Evolutionary conservation across 2,797 vertebrate genomes (phyloP), one percentile per base, ranked within the genome.

Genomic region (Coranthus polyacanthus): DNA sequence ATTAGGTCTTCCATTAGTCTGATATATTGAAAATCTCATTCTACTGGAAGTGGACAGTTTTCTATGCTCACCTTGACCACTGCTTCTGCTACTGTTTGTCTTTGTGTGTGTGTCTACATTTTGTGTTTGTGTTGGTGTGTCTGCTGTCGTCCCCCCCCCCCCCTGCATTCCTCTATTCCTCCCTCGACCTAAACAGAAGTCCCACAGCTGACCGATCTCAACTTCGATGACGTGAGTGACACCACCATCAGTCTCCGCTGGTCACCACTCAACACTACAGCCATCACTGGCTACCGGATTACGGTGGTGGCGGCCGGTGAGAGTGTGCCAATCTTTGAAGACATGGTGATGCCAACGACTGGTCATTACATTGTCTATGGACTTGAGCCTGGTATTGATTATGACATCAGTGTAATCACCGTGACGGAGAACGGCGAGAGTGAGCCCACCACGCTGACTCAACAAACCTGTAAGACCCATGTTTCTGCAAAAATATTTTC

Each of bases 321-420:
- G 79, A 97, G 95, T 60, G 91, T 96, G 57, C 97, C 98, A 61
- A 95, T 99, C 92, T 96, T 98, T 86, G 95, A 98, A 93, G 97
- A 98, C 89, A 91, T 94, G 91, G 96, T 99, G 88, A 88, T 93
- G 89, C 92, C 97, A 58, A 94, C 94, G 26, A 92, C 95, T 51
- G 95, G 96, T 71, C 94, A 97, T 76, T 99, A 98, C 88, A 99
- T 95, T 13, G 96, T 99, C 7, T 93, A 94, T 64, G 98, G 98
- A 69, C 89, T 99, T 94, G 97, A 99, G 75, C 98, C 98, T 0
- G 98, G 98, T 67, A 96, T 99, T 89, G 96, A 96, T 94, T 99
- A 99, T 72, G 96, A 98, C 94, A 96, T 99, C 82, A 98, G 95
- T 67, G 93, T 99, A 81, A 95, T 94, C 93, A 98, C 98, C 5